Conservation (phyloP, 2,888 invertebrate species). For the Desoria tigrina region DNA sequence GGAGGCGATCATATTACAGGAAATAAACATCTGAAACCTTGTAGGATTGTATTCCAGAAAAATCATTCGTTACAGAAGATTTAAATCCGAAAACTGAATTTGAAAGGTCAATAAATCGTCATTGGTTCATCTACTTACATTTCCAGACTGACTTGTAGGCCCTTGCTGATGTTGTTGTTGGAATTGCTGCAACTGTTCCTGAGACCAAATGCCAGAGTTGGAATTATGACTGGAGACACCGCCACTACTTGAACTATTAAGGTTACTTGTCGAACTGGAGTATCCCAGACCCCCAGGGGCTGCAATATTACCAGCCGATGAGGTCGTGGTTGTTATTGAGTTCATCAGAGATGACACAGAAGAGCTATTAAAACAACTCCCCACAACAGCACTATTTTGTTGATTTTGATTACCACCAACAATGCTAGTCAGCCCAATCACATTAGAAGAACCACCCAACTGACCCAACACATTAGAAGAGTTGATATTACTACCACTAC, state of each 20-base stretch:
- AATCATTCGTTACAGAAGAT: too few species aligned
- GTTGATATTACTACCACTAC: slow-evolving; percentile 44
- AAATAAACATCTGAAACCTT: too few species aligned
- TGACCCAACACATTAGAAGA: slow-evolving; percentile 45
- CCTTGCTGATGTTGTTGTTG: slow-evolving; percentile 47
- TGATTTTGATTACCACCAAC: slow-evolving; percentile 34
- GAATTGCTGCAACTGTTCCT: slow-evolving; percentile 49
- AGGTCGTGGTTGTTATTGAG: slow-evolving; percentile 29
- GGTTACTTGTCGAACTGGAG: slow-evolving; percentile 36
- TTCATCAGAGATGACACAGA: slow-evolving; percentile 14
- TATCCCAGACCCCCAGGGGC: slow-evolving; percentile 38
- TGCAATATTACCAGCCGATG: slow-evolving; percentile 9
- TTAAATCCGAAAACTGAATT: too few species aligned
- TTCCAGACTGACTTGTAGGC: slow-evolving; percentile 46
- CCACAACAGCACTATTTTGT: slow-evolving; percentile 43
- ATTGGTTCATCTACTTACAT: too few species aligned
- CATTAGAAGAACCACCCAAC: slow-evolving; percentile 45
- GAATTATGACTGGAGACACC: slow-evolving; percentile 51
- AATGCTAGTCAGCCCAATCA: slow-evolving; percentile 49
- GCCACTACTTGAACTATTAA: slow-evolving; percentile 29
- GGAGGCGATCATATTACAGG: too few species aligned
- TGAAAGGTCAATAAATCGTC: too few species aligned
- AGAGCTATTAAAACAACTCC: slow-evolving; percentile 28
- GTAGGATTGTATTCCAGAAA: too few species aligned
- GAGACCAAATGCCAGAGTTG: slow-evolving; percentile 43